A percentile compares a stretch with the other conserved stretches of the same genome.
Evolutionary conservation across 2,797 vertebrate species (phyloP).

Genomic region (Silurus lanzhouensis): DNA sequence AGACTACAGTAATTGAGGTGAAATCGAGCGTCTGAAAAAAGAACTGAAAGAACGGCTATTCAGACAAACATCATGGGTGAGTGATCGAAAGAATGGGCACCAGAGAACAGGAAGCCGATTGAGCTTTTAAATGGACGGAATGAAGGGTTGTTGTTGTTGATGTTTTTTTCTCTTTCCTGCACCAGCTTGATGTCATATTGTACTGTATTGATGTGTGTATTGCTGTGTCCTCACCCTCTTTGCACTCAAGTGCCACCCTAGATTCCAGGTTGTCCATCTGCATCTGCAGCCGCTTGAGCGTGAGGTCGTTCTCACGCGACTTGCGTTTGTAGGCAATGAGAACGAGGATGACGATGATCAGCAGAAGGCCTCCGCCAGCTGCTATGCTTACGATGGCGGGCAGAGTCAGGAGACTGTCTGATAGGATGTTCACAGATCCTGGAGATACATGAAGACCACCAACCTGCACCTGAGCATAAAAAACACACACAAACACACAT

Average conservation of each 20-base stretch:
- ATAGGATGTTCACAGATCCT: constrained; percentile 87
- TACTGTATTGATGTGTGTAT: background rate
- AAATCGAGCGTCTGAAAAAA: constrained; percentile 37
- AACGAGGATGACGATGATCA: constrained; percentile 97
- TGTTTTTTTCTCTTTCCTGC: background rate
- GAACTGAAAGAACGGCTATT: background rate
- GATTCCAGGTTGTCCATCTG: constrained; percentile 99
- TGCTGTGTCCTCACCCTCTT: constrained; percentile 82
- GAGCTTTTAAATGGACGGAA: background rate
- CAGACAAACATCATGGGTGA: background rate
- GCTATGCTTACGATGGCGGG: constrained; percentile 96
- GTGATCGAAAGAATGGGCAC: background rate
- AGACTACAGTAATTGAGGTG: constrained; percentile 39
- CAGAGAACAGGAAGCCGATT: constrained; percentile 1
- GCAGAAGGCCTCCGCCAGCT: constrained; percentile 91
- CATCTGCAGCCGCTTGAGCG: constrained; percentile 96
- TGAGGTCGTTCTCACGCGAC: constrained; percentile 95
- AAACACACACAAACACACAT: background rate
- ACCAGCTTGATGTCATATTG: background rate
- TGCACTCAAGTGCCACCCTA: constrained; percentile 94
- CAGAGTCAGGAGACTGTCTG: constrained; percentile 94
- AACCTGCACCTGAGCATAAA: constrained; percentile 83
- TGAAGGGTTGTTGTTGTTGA: background rate
- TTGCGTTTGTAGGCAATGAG: constrained; percentile 98
- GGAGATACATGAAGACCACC: constrained; percentile 93